Evolutionary conservation across 2,113 vertebrate species (phyloP).

Genomic region (Heterocephalus glaber): DNA sequence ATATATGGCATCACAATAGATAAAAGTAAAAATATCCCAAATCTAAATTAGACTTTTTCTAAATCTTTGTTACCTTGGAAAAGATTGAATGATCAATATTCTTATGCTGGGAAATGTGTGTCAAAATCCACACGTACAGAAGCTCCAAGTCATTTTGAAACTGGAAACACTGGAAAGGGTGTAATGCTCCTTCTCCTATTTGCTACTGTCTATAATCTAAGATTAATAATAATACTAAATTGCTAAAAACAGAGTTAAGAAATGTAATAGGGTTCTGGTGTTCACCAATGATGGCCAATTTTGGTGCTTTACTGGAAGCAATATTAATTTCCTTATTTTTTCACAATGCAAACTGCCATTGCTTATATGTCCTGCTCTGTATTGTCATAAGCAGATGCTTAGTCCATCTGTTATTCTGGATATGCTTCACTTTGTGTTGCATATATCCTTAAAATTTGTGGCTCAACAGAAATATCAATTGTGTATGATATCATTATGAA

Average conservation of each 20-base stretch:
- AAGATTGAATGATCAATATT: background rate
- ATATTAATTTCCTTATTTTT: background rate
- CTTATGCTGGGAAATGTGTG: background rate
- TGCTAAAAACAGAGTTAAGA: background rate
- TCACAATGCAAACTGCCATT: background rate
- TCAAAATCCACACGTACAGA: background rate
- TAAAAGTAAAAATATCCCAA: background rate
- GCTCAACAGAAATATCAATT: background rate
- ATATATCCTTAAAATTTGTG: background rate
- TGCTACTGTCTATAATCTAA: background rate
- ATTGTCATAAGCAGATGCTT: background rate
- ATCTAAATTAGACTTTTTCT: background rate
- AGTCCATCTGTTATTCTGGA: background rate
- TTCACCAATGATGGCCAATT: background rate
- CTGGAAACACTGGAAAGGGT: background rate
- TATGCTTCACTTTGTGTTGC: background rate
- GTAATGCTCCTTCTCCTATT: background rate
- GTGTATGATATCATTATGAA: background rate
- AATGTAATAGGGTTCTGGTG: background rate
- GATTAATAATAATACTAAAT: background rate
- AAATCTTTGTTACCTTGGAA: constrained; percentile 3
- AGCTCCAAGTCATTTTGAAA: background rate
- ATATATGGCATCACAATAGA: background rate
- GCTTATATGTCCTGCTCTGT: background rate
- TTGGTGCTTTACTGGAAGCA: background rate